Evolutionary conservation across 2,113 vertebrate genomes (phyloP).

Genomic region (Microcebus ravelobensis): DNA sequence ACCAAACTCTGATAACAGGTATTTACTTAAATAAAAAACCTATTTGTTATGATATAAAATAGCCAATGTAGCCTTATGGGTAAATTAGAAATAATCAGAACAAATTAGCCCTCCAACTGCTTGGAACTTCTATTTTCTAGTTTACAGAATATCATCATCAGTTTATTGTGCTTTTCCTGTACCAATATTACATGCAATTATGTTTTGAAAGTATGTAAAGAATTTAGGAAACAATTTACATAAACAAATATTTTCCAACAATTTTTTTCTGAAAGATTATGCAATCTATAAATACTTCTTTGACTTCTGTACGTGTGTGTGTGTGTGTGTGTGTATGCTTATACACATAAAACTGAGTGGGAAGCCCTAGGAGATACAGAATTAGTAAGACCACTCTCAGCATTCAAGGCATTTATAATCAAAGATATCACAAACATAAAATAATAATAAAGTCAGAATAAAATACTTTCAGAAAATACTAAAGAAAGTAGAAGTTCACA

Average conservation of each 20-base stretch:
- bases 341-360: background rate
- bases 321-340: background rate
- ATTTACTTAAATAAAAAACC: background rate
- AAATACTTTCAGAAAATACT: constrained; percentile 38
- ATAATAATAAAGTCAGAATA: background rate
- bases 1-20: background rate
- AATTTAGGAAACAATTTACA: constrained; percentile 41
- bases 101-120: background rate
- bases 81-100: constrained; percentile 51
- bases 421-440: constrained; percentile 9
- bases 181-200: background rate
- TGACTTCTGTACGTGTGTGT: background rate
- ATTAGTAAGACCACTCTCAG: background rate
- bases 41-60: background rate
- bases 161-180: background rate
- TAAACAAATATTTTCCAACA: constrained; percentile 19
- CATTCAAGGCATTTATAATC: constrained; percentile 1
- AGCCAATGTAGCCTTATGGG: background rate
- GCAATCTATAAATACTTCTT: background rate
- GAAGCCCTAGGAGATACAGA: background rate
- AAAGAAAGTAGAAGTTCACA: background rate
- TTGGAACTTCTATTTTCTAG: background rate
- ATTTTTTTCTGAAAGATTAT: constrained; percentile 8
- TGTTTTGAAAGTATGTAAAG: constrained; percentile 24
- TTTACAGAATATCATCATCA: background rate